phyloP scores from a whole-genome alignment of 2,113 vertebrate genomes.

The Thunnus maccoyii region DNA sequence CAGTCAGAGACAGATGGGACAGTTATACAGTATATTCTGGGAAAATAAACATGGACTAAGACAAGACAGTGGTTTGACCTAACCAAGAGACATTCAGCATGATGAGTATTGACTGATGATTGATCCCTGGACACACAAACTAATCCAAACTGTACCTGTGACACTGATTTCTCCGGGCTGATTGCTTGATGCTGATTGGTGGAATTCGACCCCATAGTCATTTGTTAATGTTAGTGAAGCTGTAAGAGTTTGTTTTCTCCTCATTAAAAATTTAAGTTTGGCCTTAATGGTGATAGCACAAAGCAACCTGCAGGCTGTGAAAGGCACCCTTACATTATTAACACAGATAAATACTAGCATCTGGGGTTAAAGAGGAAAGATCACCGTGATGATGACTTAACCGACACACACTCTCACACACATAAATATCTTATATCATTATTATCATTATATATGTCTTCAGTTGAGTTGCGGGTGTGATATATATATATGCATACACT shows the following conservation, averaged over 20 bases:
- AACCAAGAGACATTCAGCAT: slow-evolving; percentile 1
- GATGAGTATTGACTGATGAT: slow-evolving; percentile 32
- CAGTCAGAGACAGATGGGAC: not conserved
- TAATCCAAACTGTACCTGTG: slow-evolving; percentile 47
- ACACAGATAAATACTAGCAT: slow-evolving; percentile 66
- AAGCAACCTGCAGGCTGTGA: slow-evolving; percentile 55
- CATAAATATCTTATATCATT: not conserved
- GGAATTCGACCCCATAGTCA: slow-evolving; percentile 23
- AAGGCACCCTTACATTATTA: slow-evolving; percentile 76
- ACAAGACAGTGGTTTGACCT: not conserved
- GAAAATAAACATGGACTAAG: not conserved
- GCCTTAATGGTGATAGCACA: slow-evolving; percentile 74
- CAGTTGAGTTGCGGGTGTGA: not conserved
- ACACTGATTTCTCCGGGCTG: slow-evolving; percentile 56
- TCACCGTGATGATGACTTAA: slow-evolving; percentile 18
- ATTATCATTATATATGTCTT: not conserved
- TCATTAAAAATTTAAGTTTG: slow-evolving; percentile 78
- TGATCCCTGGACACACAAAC: slow-evolving; percentile 45
- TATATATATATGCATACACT: not conserved
- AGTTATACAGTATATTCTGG: not conserved
- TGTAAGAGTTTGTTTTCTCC: slow-evolving; percentile 64
- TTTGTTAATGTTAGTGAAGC: slow-evolving; percentile 72
- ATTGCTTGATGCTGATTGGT: slow-evolving; percentile 59
- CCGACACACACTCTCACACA: not conserved
- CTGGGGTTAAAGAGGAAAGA: slow-evolving; percentile 51